A percentile compares a stretch with the other conserved stretches of the same genome.
Evolutionary conservation across 2,113 vertebrate species (phyloP).

Genomic region (Antennarius striatus): DNA sequence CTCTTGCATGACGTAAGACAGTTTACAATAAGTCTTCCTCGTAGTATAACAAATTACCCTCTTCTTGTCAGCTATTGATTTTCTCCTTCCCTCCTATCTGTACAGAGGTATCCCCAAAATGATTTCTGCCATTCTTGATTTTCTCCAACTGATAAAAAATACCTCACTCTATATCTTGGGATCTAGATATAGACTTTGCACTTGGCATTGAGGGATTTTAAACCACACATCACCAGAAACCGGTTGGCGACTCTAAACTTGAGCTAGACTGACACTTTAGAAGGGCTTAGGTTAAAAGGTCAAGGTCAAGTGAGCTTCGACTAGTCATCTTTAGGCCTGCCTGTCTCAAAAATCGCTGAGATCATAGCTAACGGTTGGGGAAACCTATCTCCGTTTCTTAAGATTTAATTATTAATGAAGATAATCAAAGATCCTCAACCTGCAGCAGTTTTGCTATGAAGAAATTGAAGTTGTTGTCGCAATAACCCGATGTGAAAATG

Average conservation of each 20-base stretch:
- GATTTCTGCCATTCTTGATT: neutral
- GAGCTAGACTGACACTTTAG: no score
- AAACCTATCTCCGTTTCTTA: constrained; percentile 17
- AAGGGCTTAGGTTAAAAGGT: no score
- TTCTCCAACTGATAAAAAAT: constrained; percentile 1
- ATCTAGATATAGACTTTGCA: no score
- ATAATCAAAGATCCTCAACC: constrained; percentile 2
- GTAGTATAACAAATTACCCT: neutral
- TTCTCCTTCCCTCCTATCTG: constrained; percentile 25
- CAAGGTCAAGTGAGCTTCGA: no score
- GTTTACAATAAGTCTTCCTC: constrained; percentile 33
- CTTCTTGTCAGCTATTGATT: neutral
- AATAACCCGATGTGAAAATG: no score
- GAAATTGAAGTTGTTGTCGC: no score
- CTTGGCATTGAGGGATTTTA: no score
- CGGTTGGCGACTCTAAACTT: no score
- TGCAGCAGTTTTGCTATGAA: no score
- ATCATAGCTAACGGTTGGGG: neutral
- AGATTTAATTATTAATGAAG: constrained; percentile 25
- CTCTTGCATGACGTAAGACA: constrained; percentile 26
- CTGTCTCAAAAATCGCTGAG: no score
- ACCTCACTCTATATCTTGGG: neutral
- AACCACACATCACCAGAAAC: no score
- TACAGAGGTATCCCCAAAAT: constrained; percentile 6
- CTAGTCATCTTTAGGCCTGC: no score